phyloP scores from a whole-genome alignment of 1,140 invertebrate species.

The Achroia grisella region DNA sequence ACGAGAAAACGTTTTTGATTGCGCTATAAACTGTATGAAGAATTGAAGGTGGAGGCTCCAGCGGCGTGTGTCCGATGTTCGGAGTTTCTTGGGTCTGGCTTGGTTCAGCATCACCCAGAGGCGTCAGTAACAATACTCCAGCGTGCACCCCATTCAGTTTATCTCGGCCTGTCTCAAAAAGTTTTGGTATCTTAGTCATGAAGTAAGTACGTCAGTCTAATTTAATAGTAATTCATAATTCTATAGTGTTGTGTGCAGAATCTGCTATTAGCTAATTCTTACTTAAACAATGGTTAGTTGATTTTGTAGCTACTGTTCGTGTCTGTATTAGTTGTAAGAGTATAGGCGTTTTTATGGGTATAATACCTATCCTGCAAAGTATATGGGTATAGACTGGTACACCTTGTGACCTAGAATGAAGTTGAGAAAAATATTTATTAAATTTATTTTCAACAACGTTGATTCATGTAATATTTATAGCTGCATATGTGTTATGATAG shows the following conservation, averaged over 20 bases:
- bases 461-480: too few relatives aligned
- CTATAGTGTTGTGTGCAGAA: too few relatives aligned
- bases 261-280: too few relatives aligned
- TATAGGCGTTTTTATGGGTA: neutral
- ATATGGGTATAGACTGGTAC: slow-evolving; percentile 14
- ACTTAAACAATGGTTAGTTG: too few relatives aligned
- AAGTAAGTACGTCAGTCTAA: slow-evolving; percentile 3
- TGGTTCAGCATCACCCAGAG: slow-evolving; percentile 37
- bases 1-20: slow-evolving; percentile 48
- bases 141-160: slow-evolving; percentile 65
- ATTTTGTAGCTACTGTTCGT: too few relatives aligned
- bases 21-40: slow-evolving; percentile 53
- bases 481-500: too few relatives aligned
- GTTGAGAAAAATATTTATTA: neutral
- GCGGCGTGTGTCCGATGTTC: slow-evolving; percentile 30
- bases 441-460: too few relatives aligned
- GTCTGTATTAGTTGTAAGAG: too few relatives aligned
- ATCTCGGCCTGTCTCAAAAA: slow-evolving; percentile 65
- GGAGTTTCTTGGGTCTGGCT: slow-evolving; percentile 24
- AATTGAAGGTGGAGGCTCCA: slow-evolving; percentile 56
- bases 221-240: slow-evolving; percentile 16
- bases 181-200: slow-evolving; percentile 31
- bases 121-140: slow-evolving; percentile 54
- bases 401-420: slow-evolving; percentile 5
- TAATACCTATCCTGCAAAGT: slow-evolving; percentile 21